A percentile compares a stretch with the other conserved stretches of the same genome.
phyloP scores from a whole-genome alignment of 2,113 vertebrate genomes.

The Ramphastos sulfuratus region DNA sequence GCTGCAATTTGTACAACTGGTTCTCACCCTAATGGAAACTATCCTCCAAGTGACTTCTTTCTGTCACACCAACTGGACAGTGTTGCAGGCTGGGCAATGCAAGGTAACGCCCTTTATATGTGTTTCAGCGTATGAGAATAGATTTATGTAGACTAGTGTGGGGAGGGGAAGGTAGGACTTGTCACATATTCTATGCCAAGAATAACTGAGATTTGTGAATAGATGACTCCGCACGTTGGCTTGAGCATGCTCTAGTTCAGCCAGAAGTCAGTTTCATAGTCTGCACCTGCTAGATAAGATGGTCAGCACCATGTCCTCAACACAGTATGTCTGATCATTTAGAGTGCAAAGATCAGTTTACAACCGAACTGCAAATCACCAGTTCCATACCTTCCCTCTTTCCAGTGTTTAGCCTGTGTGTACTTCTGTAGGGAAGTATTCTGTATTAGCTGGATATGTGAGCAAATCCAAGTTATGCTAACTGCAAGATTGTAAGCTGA shows the following conservation, averaged over 20 bases:
- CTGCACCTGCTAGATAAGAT: neutral
- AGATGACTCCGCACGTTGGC: neutral
- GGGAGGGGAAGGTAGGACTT: neutral
- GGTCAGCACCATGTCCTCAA: rapidly evolving
- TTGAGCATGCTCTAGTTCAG: rapidly evolving
- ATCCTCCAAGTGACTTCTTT: neutral
- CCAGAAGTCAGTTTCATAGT: neutral
- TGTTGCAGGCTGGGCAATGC: rapidly evolving
- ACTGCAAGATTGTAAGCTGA: no score
- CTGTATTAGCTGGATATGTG: no score
- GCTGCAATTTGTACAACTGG: neutral
- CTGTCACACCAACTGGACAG: neutral
- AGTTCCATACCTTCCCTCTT: neutral
- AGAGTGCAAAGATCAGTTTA: neutral
- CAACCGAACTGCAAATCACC: neutral
- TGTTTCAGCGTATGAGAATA: neutral
- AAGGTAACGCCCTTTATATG: neutral
- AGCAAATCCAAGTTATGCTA: no score
- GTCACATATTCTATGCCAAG: neutral
- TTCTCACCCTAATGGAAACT: neutral
- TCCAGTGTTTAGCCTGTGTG: neutral
- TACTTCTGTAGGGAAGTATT: neutral
- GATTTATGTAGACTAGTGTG: neutral
- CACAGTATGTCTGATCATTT: neutral
- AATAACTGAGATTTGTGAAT: neutral